phyloP scores from a whole-genome alignment of 2,888 invertebrate genomes.

The Toxonevra muliebris region DNA sequence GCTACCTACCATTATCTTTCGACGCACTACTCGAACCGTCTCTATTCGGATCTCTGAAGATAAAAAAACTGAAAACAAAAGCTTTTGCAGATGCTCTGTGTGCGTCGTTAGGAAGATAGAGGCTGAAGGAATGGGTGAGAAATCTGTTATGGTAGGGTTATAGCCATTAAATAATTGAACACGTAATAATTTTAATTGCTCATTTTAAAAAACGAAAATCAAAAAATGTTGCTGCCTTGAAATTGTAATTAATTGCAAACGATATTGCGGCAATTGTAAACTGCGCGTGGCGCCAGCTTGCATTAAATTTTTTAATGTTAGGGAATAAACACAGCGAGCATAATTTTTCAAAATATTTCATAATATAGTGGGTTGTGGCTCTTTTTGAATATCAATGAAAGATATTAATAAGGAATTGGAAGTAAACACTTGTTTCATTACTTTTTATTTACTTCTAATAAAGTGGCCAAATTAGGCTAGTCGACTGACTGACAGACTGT shows the following conservation, averaged over 20 bases:
- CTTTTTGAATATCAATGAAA: too few species aligned
- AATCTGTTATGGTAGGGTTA: background rate
- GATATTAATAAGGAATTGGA: conserved; percentile 27
- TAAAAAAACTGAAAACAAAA: too few species aligned
- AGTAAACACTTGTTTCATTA: conserved; percentile 27
- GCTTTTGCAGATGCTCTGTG: background rate
- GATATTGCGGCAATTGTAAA: too few species aligned
- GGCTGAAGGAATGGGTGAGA: background rate
- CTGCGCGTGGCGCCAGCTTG: too few species aligned
- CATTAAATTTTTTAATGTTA: background rate
- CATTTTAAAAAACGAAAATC: conserved; percentile 11
- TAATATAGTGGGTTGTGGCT: too few species aligned
- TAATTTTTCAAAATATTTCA: too few species aligned
- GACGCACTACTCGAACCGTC: background rate
- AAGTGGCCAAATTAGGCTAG: too few species aligned
- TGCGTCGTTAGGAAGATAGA: background rate
- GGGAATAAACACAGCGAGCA: conserved; percentile 2
- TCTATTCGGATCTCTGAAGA: background rate
- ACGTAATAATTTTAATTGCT: conserved; percentile 35
- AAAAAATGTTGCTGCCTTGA: background rate
- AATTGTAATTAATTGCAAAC: too few species aligned
- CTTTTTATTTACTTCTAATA: conserved; percentile 19
- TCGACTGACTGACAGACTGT: too few species aligned
- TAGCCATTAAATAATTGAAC: conserved; percentile 31
- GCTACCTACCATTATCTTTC: background rate